A percentile compares a stretch with the other conserved stretches of the same genome.
These are phyloP conservation scores for Opisthograptis luteolata DNA, from an alignment of 2,888 invertebrate genomes.

Conservation along the genomic window DNA sequence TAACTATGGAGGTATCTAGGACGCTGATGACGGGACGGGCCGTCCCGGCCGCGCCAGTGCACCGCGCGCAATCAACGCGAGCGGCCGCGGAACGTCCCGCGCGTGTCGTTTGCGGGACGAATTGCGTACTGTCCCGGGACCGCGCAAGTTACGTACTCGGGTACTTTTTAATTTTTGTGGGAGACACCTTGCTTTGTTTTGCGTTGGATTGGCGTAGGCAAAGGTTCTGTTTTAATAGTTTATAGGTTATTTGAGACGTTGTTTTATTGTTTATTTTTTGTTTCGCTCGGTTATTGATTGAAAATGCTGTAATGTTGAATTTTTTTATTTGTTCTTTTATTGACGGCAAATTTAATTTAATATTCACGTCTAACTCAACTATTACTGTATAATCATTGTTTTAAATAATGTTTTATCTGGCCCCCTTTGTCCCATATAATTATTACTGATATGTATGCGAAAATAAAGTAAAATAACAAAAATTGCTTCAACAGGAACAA, in stretches of 20 bases:
- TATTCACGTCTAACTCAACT: no score
- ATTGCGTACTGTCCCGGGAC: slow-evolving; percentile 37
- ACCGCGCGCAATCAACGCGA: slow-evolving; percentile 77
- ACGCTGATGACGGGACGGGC: slow-evolving; percentile 18
- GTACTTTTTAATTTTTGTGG: slow-evolving; percentile 42
- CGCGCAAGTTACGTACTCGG: slow-evolving; percentile 36
- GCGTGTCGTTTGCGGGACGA: slow-evolving; percentile 40
- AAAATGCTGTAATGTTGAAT: background rate
- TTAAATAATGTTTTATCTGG: no score
- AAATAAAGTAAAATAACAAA: no score
- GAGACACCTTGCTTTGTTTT: background rate
- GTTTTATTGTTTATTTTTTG: slow-evolving; percentile 6
- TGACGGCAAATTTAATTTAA: no score
- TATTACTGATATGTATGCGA: no score
- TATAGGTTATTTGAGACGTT: background rate
- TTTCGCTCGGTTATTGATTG: background rate
- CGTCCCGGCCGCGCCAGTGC: slow-evolving; percentile 56
- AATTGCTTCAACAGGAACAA: no score
- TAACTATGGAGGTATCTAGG: slow-evolving; percentile 14
- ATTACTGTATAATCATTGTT: no score
- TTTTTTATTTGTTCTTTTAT: slow-evolving; percentile 1
- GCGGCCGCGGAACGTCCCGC: slow-evolving; percentile 55
- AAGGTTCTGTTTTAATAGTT: background rate
- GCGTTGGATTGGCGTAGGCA: background rate
- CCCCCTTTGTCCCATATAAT: no score